phyloP scores from a whole-genome alignment of 1,140 invertebrate species.

The Liolophura sinensis region DNA sequence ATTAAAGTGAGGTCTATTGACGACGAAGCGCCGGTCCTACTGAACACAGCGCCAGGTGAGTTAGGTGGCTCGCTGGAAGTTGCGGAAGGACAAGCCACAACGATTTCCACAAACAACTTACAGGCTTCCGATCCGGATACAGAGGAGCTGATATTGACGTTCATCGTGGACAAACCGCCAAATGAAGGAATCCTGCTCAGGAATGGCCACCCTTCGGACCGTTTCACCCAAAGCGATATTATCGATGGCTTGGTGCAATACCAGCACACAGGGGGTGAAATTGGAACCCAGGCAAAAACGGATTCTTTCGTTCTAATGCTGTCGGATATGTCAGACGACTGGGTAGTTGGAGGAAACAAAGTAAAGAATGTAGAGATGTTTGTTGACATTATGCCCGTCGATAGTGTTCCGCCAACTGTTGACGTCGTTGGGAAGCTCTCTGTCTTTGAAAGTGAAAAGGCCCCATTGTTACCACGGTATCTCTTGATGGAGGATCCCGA shows the following conservation, averaged over 20 bases:
- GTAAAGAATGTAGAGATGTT: slow-evolving; percentile 42
- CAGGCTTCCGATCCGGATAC: slow-evolving; percentile 52
- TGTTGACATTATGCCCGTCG: slow-evolving; percentile 51
- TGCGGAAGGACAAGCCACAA: slow-evolving; percentile 36
- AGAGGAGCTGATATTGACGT: slow-evolving; percentile 45
- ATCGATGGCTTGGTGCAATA: slow-evolving; percentile 45
- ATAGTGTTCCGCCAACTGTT: slow-evolving; percentile 49
- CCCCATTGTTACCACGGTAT: slow-evolving; percentile 42
- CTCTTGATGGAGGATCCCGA: slow-evolving; percentile 56
- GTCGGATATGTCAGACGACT: slow-evolving; percentile 46
- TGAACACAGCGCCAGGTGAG: slow-evolving; percentile 29
- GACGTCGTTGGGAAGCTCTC: slow-evolving; percentile 32
- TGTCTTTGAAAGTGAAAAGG: slow-evolving; percentile 55
- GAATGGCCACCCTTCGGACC: slow-evolving; percentile 30
- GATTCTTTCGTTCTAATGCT: slow-evolving; percentile 55
- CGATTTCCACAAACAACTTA: slow-evolving; percentile 42
- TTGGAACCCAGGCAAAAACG: slow-evolving; percentile 35
- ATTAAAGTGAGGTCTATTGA: slow-evolving; percentile 48
- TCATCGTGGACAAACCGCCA: slow-evolving; percentile 45
- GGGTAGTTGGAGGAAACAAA: slow-evolving; percentile 41
- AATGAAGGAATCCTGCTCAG: slow-evolving; percentile 43
- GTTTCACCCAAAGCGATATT: slow-evolving; percentile 55
- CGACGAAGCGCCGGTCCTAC: slow-evolving; percentile 50
- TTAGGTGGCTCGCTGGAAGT: slow-evolving; percentile 40
- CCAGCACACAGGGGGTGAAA: slow-evolving; percentile 51